Evolutionary conservation across 2,113 vertebrate genomes (phyloP).

Genomic region (Tachysurus vachellii): DNA sequence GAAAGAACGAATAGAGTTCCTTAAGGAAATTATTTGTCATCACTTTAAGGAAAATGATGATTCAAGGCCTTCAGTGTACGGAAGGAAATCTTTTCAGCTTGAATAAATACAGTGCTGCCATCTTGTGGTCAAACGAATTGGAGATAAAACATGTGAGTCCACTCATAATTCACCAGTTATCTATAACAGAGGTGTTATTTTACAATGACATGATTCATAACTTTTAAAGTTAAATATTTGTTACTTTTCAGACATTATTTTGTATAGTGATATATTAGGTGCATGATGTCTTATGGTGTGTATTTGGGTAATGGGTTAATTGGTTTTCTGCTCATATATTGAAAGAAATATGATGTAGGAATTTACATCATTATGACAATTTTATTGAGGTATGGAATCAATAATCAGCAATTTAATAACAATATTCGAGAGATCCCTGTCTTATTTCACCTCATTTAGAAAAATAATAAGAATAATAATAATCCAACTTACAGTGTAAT

Average conservation of each 20-base stretch:
- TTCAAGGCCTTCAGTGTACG: not conserved
- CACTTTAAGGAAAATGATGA: too few relatives aligned
- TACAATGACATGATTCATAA: not conserved
- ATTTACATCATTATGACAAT: not conserved
- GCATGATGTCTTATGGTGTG: not conserved
- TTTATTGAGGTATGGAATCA: too few relatives aligned
- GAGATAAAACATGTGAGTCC: not conserved
- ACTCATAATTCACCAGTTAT: not conserved
- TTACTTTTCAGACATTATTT: not conserved
- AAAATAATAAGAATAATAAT: not conserved
- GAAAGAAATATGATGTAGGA: not conserved
- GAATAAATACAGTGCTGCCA: slow-evolving; percentile 12
- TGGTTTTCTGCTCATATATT: not conserved
- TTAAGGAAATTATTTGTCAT: not conserved
- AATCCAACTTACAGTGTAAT: not conserved
- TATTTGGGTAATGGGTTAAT: not conserved
- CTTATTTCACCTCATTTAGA: not conserved
- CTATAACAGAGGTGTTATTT: not conserved
- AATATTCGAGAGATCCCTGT: not conserved
- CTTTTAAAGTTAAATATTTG: too few relatives aligned
- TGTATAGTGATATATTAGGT: not conserved
- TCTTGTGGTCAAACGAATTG: slow-evolving; percentile 25
- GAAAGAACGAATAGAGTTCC: not conserved
- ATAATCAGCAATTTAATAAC: not conserved
- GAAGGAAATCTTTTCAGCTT: not conserved